phyloP scores from a whole-genome alignment of 2,797 vertebrate genomes.

The Luscinia luscinia region DNA sequence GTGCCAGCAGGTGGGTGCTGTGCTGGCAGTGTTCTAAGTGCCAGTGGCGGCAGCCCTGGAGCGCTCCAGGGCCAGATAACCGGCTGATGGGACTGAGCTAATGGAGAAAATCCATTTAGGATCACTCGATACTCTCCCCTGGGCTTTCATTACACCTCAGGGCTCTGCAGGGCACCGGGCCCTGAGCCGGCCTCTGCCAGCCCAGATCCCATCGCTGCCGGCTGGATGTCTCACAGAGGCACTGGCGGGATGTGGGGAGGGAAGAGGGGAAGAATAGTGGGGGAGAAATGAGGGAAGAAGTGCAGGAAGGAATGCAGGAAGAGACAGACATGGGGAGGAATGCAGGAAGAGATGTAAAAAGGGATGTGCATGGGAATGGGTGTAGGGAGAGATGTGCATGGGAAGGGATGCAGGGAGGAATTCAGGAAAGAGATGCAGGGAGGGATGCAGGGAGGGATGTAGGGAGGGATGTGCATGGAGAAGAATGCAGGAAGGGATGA shows the following conservation, averaged over 20 bases:
- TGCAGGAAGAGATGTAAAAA: fast-evolving
- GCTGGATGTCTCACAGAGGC: not conserved
- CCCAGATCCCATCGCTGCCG: not conserved
- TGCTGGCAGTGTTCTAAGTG: not conserved
- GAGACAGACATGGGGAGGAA: no score
- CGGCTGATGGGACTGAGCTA: conserved; percentile 35
- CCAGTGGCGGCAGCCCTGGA: not conserved
- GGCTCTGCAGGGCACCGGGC: not conserved
- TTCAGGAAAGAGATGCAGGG: no score
- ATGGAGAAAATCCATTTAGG: conserved; percentile 71
- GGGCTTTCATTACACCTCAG: conserved; percentile 53
- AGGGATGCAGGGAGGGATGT: not conserved
- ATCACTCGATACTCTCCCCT: conserved; percentile 45
- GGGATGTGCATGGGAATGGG: not conserved
- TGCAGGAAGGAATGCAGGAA: not conserved
- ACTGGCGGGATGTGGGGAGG: not conserved
- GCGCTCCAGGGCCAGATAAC: not conserved
- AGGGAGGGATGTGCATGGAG: not conserved
- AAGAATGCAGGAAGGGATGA: no score
- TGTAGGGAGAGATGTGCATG: not conserved
- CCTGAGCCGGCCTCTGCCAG: not conserved
- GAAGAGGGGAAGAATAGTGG: not conserved
- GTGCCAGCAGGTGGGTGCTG: not conserved
- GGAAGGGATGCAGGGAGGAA: not conserved
- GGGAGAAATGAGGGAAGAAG: not conserved